Percentiles rank a stretch among this genome's conserved stretches.
phyloP scores from a whole-genome alignment of 2,113 vertebrate genomes.

The Ginglymostoma cirratum region DNA sequence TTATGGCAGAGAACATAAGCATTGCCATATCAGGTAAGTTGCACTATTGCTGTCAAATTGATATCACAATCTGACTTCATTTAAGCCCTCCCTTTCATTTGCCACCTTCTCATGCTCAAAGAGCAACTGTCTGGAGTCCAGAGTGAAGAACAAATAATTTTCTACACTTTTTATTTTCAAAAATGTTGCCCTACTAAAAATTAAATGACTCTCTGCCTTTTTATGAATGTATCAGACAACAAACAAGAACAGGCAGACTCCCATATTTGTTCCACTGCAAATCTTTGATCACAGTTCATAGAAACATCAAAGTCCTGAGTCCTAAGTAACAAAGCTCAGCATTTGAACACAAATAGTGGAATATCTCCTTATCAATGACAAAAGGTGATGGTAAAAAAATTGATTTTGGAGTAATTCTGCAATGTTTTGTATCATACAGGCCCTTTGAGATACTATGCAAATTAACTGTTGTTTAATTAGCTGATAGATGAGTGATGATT shows the following conservation, averaged over 20 bases:
- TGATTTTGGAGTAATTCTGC: not conserved
- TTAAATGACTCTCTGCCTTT: not conserved
- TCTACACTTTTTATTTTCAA: not conserved
- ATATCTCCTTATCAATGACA: not conserved
- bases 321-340: not conserved
- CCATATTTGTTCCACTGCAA: not conserved
- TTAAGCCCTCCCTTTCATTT: not conserved
- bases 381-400: not conserved
- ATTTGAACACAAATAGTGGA: not conserved
- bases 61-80: not conserved
- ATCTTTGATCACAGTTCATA: not conserved
- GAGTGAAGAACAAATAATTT: not conserved
- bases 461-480: not conserved
- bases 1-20: no score
- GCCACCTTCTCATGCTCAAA: not conserved
- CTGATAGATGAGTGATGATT: not conserved
- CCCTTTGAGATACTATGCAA: not conserved
- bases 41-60: no score
- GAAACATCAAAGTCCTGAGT: not conserved
- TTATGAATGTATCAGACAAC: not conserved
- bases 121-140: not conserved
- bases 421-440: not conserved
- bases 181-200: not conserved
- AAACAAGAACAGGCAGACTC: not conserved
- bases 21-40: no score